Base-by-base conservation (phyloP, 2,888 invertebrate genomes). In the Epinotia bilunana region DNA sequence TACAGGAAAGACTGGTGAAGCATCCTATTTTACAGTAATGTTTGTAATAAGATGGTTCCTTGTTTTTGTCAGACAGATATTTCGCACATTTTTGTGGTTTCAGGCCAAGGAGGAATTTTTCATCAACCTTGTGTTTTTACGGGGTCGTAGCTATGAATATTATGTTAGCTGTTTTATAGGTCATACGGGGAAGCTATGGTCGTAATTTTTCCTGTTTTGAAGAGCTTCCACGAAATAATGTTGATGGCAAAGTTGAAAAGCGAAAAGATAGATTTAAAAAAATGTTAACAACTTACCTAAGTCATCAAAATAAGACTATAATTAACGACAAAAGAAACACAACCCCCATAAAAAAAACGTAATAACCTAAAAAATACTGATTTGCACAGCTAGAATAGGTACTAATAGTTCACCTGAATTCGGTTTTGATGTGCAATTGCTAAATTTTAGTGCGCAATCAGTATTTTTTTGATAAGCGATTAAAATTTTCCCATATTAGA, bases 131-230 rank as follows among this genome's bases (percentile, higher is more conserved):
- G 46, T 60, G 46, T 53, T 23, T 67, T 60, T 69, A 46, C 23
- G 6, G n/a, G 13, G 61, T 5, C n/a, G 33, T 33, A 2, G 28
- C 23, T 60, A 60, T 69, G 58, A 69, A 69, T 69, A 46, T 69
- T 58, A 69, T 69, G 69, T 43, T 39, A 58, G 43, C 18, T n/a
- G 46, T 69, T 68, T 69, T 69, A 60, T 69, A 57, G 46, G 58
- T 13, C 46, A 46, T 60, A 28, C n/a, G 20, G 16, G 2, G 11
- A 6, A 3, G 20, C 13, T 23, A 13, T 28, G 3, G 55, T 18
- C 33, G 18, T 67, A 39, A 9, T 13, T 11, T 39, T 68, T 39
- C 20, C 3, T 39, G 20, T 39, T 68, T 23, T 49, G 18, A 63
- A 63, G 49, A 28, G 64, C 23, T 28, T 16, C 4, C 39, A 5